Percentiles rank a stretch among this genome's conserved stretches.
phyloP scores from a whole-genome alignment of 1,140 invertebrate genomes.

The Phymorhynchus buccinoides region DNA sequence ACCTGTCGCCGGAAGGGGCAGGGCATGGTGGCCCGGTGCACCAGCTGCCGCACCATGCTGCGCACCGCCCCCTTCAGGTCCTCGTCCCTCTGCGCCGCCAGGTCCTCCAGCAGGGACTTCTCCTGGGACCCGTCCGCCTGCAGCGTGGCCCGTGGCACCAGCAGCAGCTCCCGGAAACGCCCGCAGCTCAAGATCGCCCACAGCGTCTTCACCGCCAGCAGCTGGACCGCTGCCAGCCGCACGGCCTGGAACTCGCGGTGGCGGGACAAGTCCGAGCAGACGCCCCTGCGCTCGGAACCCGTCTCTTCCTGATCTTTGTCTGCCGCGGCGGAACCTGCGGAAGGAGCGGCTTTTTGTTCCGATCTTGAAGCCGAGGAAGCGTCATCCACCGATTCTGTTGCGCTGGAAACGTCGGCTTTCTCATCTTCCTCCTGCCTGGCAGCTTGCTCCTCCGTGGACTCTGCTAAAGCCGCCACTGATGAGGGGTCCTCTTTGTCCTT shows the following conservation, averaged over 20 bases:
- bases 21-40: constrained; percentile 68
- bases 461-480: neutral
- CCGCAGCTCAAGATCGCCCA: constrained; percentile 74
- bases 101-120: constrained; percentile 61
- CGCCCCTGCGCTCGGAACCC: neutral
- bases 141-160: constrained; percentile 73
- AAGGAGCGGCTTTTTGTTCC: neutral
- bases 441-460: neutral
- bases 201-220: constrained; percentile 78
- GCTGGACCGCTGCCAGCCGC: constrained; percentile 73
- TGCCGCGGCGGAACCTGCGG: neutral
- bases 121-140: constrained; percentile 57
- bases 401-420: neutral
- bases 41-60: constrained; percentile 69
- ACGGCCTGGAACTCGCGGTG: constrained; percentile 55
- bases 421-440: neutral
- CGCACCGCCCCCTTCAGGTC: constrained; percentile 67
- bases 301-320: constrained; percentile 8
- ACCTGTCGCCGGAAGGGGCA: constrained; percentile 74
- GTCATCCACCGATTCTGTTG: neutral
- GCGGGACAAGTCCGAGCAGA: neutral
- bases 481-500: neutral
- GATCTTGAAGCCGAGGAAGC: neutral
- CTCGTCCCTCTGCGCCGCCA: constrained; percentile 73
- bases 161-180: constrained; percentile 77